phyloP scores from a whole-genome alignment of 2,113 vertebrate genomes.

The Xenopus borealis region DNA sequence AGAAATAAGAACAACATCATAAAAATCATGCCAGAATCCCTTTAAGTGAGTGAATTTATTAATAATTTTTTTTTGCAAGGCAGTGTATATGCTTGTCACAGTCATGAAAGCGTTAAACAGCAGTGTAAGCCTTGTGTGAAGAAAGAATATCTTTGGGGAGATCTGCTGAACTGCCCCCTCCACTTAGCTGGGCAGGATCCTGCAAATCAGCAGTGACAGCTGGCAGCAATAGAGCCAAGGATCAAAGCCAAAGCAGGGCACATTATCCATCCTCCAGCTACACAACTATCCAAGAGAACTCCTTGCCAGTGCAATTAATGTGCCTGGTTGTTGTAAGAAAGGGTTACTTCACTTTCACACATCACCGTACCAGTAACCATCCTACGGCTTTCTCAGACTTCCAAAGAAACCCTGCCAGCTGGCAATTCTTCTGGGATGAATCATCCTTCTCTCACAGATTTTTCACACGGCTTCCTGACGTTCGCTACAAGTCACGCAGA shows the following conservation, averaged over 20 bases:
- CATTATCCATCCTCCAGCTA: neutral
- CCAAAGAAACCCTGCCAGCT: slow-evolving; percentile 73
- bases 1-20: too few species aligned
- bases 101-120: too few species aligned
- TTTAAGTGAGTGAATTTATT: too few species aligned
- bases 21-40: too few species aligned
- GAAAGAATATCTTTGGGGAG: too few species aligned
- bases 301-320: slow-evolving; percentile 22
- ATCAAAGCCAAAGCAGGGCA: neutral
- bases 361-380: slow-evolving; percentile 61
- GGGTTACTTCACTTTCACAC: slow-evolving; percentile 54
- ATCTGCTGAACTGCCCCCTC: too few species aligned
- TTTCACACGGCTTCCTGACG: slow-evolving; percentile 80
- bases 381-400: slow-evolving; percentile 59
- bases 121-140: too few species aligned
- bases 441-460: slow-evolving; percentile 82
- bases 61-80: too few species aligned
- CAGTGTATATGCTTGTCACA: too few species aligned
- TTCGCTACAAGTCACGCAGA: slow-evolving; percentile 78
- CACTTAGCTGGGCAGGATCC: neutral
- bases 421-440: slow-evolving; percentile 72
- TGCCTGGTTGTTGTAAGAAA: slow-evolving; percentile 55
- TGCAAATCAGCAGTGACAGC: neutral
- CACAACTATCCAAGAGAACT: neutral
- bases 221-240: neutral